These are phyloP conservation scores for Spea hammondii DNA, from an alignment of 2,797 vertebrate species.

Conservation along the genomic window DNA sequence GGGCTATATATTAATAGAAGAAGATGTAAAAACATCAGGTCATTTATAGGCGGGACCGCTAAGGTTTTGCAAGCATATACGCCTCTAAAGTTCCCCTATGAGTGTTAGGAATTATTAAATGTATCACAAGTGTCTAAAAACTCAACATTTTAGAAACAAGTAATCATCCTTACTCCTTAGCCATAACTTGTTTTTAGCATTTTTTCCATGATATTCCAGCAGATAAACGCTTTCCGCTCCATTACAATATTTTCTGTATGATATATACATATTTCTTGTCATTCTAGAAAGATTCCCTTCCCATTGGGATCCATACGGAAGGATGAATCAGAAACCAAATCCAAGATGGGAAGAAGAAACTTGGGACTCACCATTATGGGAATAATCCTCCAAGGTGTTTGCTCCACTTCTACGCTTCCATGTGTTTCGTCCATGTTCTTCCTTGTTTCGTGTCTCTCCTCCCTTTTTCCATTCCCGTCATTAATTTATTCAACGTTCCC, in stretches of 20 bases:
- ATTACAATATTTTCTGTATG: not conserved
- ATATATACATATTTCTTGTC: not conserved
- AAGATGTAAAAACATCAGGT: too few species aligned
- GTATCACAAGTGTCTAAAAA: too few species aligned
- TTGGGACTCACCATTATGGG: not conserved
- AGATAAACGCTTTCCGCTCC: not conserved
- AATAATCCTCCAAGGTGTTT: not conserved
- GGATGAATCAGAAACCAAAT: conserved; percentile 8
- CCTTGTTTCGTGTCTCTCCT: not conserved
- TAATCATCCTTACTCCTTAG: too few species aligned
- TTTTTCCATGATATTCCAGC: not conserved
- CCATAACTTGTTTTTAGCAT: too few species aligned
- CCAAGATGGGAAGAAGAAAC: conserved; percentile 26
- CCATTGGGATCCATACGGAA: conserved; percentile 29
- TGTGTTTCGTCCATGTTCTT: not conserved
- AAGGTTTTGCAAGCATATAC: too few species aligned
- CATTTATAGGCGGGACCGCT: too few species aligned
- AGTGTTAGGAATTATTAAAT: too few species aligned
- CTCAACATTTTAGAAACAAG: too few species aligned
- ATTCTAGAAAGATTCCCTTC: conserved; percentile 27
- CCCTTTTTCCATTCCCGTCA: not conserved
- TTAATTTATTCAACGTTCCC: too few species aligned
- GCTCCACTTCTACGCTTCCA: not conserved
- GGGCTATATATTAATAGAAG: too few species aligned
- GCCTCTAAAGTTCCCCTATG: too few species aligned